Conservation (phyloP, 2,888 invertebrate genomes). For the Carcina quercana region DNA sequence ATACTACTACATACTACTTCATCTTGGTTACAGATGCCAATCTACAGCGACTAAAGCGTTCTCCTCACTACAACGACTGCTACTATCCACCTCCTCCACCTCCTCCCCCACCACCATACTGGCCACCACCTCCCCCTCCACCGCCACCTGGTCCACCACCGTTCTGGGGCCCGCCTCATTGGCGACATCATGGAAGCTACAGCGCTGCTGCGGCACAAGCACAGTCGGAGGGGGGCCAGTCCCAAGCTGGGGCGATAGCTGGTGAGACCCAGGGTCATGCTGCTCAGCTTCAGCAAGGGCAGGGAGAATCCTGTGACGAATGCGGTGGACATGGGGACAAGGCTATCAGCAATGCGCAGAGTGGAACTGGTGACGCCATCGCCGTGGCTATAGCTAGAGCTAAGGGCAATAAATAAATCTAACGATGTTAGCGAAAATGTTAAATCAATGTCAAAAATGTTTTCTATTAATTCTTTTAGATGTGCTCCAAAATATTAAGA, state of each 20-base stretch:
- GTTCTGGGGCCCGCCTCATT: slow-evolving; percentile 1
- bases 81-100: slow-evolving; percentile 16
- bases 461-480: too few relatives aligned
- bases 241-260: background rate
- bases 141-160: slow-evolving; percentile 5
- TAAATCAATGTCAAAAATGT: too few relatives aligned
- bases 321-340: slow-evolving; percentile 20
- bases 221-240: background rate
- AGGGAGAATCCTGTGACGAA: slow-evolving; percentile 17
- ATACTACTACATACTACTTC: background rate
- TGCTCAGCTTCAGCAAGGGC: background rate
- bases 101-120: slow-evolving; percentile 8
- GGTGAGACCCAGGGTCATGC: background rate
- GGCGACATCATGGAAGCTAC: background rate
- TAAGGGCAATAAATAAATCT: slow-evolving; percentile 7
- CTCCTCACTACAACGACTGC: slow-evolving; percentile 29
- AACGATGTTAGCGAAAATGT: too few relatives aligned
- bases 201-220: background rate
- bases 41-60: slow-evolving; percentile 38
- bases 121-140: slow-evolving; percentile 9
- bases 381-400: slow-evolving; percentile 41
- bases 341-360: slow-evolving; percentile 40
- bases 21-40: background rate
- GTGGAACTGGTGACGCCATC: slow-evolving; percentile 35
- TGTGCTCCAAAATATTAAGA: too few relatives aligned